Percentiles rank a stretch among this genome's conserved stretches.
Conservation (phyloP, 2,113 vertebrate species). For the Echinops telfairi region DNA sequence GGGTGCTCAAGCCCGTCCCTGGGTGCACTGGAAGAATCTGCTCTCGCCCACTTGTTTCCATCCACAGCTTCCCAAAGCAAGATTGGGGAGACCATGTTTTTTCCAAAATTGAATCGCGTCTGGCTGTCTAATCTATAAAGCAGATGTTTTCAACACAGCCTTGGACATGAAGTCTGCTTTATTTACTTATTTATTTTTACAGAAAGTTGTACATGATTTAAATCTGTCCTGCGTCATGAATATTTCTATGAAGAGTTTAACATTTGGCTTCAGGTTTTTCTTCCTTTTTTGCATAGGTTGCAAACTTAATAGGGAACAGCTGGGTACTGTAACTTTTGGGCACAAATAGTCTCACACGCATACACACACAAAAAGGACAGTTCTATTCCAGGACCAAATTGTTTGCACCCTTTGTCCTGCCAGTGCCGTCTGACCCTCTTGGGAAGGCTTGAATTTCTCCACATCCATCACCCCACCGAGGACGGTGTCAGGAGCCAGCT, state of each 20-base stretch:
- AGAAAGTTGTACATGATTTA: slow-evolving; percentile 71
- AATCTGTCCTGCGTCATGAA: slow-evolving; percentile 67
- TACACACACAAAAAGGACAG: slow-evolving; percentile 5
- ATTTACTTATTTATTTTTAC: slow-evolving; percentile 27
- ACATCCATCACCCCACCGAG: slow-evolving; percentile 94
- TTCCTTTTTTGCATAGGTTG: slow-evolving; percentile 75
- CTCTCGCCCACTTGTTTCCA: slow-evolving; percentile 78
- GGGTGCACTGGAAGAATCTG: slow-evolving; percentile 71
- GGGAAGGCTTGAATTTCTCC: slow-evolving; percentile 92
- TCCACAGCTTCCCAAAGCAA: slow-evolving; percentile 74
- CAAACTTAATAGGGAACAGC: slow-evolving; percentile 82
- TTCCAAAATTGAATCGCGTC: slow-evolving; percentile 67
- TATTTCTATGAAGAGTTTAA: slow-evolving; percentile 66
- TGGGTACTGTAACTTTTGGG: slow-evolving; percentile 84
- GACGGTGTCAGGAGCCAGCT: slow-evolving; percentile 88
- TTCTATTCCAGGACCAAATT: slow-evolving; percentile 83
- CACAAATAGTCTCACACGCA: slow-evolving; percentile 44
- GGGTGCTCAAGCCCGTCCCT: slow-evolving; percentile 60
- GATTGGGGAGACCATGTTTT: slow-evolving; percentile 64
- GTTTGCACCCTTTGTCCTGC: slow-evolving; percentile 87
- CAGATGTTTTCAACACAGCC: slow-evolving; percentile 78
- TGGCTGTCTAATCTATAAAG: slow-evolving; percentile 81
- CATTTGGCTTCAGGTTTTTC: slow-evolving; percentile 69
- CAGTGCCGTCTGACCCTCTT: slow-evolving; percentile 87
- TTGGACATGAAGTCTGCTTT: slow-evolving; percentile 68